Evolutionary conservation across 2,888 invertebrate species (phyloP).

Genomic region (Lasioglossum morio): DNA sequence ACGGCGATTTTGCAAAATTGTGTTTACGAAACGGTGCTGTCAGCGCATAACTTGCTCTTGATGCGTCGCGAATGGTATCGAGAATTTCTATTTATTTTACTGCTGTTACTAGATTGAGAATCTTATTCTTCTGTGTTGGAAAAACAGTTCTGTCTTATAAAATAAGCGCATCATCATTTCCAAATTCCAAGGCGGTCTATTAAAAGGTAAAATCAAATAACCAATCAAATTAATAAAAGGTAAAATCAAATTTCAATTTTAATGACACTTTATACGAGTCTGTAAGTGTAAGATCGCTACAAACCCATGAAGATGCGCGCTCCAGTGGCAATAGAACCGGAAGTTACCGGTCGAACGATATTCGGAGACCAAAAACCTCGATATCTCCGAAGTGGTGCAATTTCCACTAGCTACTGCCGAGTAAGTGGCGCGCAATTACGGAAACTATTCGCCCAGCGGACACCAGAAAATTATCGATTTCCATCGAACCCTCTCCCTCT

Average conservation of each 20-base stretch:
- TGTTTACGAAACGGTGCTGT: not conserved
- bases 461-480: slow-evolving; percentile 5
- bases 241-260: not conserved
- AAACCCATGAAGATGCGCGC: not conserved
- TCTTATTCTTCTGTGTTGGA: no score
- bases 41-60: not conserved
- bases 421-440: not conserved
- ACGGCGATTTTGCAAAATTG: not conserved
- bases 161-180: no score
- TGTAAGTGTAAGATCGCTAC: not conserved
- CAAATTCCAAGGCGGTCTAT: not conserved
- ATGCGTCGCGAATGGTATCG: not conserved
- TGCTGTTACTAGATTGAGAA: no score
- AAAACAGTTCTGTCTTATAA: no score
- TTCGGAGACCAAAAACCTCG: not conserved
- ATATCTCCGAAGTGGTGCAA: not conserved
- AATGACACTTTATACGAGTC: not conserved
- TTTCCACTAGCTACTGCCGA: not conserved
- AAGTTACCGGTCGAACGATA: not conserved
- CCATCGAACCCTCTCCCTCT: not conserved
- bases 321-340: not conserved
- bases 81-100: no score
- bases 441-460: not conserved
- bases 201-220: not conserved
- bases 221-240: not conserved